A percentile compares a stretch with the other conserved stretches of the same genome.
Conservation (phyloP, 2,888 invertebrate genomes). For the Drosophila maculinotata region DNA sequence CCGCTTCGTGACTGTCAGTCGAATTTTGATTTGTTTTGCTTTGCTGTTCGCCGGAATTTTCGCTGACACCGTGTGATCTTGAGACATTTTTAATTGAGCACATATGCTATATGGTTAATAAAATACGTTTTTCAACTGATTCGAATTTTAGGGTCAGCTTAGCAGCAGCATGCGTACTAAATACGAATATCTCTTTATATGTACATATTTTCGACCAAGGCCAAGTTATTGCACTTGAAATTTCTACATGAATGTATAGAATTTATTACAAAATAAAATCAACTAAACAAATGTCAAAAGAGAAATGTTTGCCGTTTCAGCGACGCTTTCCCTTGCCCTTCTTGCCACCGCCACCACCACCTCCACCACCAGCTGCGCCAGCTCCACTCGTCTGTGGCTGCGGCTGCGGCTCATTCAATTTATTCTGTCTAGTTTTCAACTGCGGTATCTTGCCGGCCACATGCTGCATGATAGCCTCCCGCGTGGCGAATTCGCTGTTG, state of each 20-base stretch:
- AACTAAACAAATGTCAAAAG: conserved; percentile 49
- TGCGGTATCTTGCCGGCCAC: conserved; percentile 95
- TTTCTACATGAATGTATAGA: conserved; percentile 38
- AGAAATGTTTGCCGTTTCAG: conserved; percentile 28
- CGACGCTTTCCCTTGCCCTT: conserved; percentile 84
- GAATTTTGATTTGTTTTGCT: conserved; percentile 68
- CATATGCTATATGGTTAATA: conserved; percentile 38
- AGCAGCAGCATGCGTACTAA: conserved; percentile 28
- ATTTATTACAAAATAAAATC: conserved; percentile 70
- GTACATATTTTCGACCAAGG: conserved; percentile 48
- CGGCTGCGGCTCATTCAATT: conserved; percentile 67
- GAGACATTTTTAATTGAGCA: conserved; percentile 72
- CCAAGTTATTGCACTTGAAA: conserved; percentile 66
- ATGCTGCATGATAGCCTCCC: conserved; percentile 91
- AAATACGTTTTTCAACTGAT: conserved; percentile 21
- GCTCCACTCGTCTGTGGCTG: conserved; percentile 54
- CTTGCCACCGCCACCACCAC: conserved; percentile 76
- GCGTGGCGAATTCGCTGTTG: conserved; percentile 89
- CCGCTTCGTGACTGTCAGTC: conserved; percentile 71
- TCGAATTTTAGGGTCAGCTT: conserved; percentile 48
- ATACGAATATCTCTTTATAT: conserved; percentile 13
- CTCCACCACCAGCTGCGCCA: conserved; percentile 62
- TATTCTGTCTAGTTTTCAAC: conserved; percentile 91
- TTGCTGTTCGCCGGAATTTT: conserved; percentile 68
- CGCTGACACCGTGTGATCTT: conserved; percentile 72